Conservation (phyloP, 2,888 invertebrate species). For the Ernsta delagoae region DNA sequence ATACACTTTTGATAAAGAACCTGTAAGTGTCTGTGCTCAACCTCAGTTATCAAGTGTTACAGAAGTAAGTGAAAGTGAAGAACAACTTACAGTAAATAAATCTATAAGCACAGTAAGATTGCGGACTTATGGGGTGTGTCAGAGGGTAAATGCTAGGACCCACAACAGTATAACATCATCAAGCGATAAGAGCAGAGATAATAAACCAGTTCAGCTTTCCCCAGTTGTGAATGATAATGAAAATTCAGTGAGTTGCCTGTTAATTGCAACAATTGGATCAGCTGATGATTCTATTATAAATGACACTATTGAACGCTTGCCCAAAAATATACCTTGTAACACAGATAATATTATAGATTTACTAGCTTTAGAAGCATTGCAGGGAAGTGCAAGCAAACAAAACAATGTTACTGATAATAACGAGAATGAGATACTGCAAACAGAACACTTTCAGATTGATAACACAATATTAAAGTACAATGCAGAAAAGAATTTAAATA, state of each 20-base stretch:
- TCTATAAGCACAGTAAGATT: conserved; percentile 47
- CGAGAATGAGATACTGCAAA: conserved; percentile 5
- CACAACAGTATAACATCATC: conserved; percentile 3
- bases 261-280: conserved; percentile 59
- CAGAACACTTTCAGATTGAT: conserved; percentile 27
- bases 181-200: conserved; percentile 20
- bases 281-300: conserved; percentile 60
- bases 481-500: conserved; percentile 46
- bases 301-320: conserved; percentile 57
- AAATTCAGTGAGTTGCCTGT: conserved; percentile 52
- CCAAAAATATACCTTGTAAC: conserved; percentile 53
- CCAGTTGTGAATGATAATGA: conserved; percentile 51
- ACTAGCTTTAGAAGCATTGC: conserved; percentile 61
- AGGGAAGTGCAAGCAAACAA: conserved; percentile 36
- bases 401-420: neutral
- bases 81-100: conserved; percentile 45
- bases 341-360: conserved; percentile 59
- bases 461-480: neutral
- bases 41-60: conserved; percentile 64
- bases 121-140: conserved; percentile 50
- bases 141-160: conserved; percentile 39
- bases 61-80: conserved; percentile 62
- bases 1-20: conserved; percentile 55
- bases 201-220: conserved; percentile 42
- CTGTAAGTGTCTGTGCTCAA: conserved; percentile 52